Evolutionary conservation across 2,797 vertebrate genomes (phyloP), one percentile per base, ranked within the genome.

Genomic region (Sebastes taczanowskii): DNA sequence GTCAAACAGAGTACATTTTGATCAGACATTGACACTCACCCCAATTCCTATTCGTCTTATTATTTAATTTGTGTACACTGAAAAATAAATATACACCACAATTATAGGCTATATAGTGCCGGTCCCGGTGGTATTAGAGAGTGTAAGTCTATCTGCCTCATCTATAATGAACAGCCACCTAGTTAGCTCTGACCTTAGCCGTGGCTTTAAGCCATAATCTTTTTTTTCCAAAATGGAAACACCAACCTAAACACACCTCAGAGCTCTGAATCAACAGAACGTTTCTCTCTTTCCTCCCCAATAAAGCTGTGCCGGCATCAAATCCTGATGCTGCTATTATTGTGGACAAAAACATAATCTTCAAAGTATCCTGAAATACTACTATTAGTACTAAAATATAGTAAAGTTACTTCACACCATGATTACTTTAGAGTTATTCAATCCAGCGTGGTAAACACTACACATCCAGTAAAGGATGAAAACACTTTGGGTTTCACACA

Each of bases 61-160:
- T 62, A n/a, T 55, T 46, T 22, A 8, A 29, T 58, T n/a, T 30
- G 4, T 55, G 6, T 10, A 42, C 14, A 67, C 23, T 22, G 29
- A 49, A 11, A 25, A 34, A 59, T 4, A 18, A 30, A 18, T 20
- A 14, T 2, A 52, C 34, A 42, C 8, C 46, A 55, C 25, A 13
- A 1, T 25, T n/a, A 5, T 18, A 32, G 42, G 6, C 49, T 52
- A 14, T 18, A 10, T 1, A 25, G 4, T 0, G 2, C 8, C 42
- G 13, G 38, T 60, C 22, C 49, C 60, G 59, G 18, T 70, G 27
- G 9, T 74, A 2, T 32, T 20, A 49, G 56, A 14, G 16, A 38
- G 60, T 65, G 71, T 72, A 69, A 78, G 38, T 68, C 52, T 29
- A 65, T 61, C 76, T 25, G 3, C 59, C 72, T 77, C 82, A 87